A percentile compares a stretch with the other conserved stretches of the same genome.
Evolutionary conservation across 2,113 vertebrate species (phyloP).

Genomic region (Heterotilapia buettikoferi): DNA sequence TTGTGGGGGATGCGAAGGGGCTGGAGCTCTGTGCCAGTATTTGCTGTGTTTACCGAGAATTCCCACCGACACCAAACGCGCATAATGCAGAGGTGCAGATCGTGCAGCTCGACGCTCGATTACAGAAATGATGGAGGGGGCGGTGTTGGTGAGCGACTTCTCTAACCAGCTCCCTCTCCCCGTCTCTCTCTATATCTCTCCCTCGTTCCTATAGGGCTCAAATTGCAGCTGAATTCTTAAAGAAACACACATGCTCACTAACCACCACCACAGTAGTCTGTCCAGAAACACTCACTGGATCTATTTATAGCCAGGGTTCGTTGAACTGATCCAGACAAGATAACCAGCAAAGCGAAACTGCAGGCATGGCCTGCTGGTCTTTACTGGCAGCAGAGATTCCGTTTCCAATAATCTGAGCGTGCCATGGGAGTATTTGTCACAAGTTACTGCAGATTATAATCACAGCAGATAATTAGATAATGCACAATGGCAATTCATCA

Average conservation of each 20-base stretch:
- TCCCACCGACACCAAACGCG: not conserved
- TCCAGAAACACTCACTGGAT: not conserved
- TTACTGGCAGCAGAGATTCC: not conserved
- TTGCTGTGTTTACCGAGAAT: not conserved
- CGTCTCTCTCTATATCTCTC: not conserved
- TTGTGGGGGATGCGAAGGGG: not conserved
- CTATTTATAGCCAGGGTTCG: slow-evolving; percentile 34
- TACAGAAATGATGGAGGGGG: not conserved
- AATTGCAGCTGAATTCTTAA: slow-evolving; percentile 68
- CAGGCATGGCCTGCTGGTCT: not conserved
- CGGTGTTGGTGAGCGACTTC: not conserved
- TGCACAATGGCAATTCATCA: not conserved
- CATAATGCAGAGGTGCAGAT: slow-evolving; percentile 33
- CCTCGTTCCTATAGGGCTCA: slow-evolving; percentile 14
- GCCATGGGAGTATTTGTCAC: not conserved
- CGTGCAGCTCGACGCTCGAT: slow-evolving; percentile 51
- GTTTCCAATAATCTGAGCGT: not conserved
- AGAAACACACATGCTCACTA: slow-evolving; percentile 36
- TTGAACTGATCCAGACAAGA: not conserved
- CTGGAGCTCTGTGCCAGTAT: not conserved
- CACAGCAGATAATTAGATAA: not conserved
- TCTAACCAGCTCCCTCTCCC: not conserved
- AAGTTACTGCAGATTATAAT: not conserved
- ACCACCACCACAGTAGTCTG: not conserved
- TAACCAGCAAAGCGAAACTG: not conserved